Percentiles rank a stretch among this genome's conserved stretches.
Conservation (phyloP, 2,113 vertebrate species). For the Hyla sarda region DNA sequence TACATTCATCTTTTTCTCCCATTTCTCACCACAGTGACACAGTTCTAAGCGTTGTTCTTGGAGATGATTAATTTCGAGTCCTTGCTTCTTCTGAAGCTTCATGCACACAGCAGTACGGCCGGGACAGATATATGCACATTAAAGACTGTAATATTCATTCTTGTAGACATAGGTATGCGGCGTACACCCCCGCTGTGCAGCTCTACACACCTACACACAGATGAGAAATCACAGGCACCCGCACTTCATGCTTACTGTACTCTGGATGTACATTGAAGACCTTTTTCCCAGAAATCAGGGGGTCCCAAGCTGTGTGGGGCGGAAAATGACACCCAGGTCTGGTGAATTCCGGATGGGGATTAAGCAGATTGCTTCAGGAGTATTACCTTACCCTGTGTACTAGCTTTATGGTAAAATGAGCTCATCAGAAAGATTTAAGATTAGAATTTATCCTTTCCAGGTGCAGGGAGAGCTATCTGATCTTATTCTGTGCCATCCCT, state of each 20-base stretch:
- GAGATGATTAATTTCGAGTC: neutral
- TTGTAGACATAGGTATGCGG: constrained; percentile 39
- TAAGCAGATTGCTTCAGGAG: constrained; percentile 43
- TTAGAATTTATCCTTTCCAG: constrained; percentile 51
- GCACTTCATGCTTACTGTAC: constrained; percentile 13
- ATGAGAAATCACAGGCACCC: constrained; percentile 31
- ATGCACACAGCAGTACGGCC: neutral
- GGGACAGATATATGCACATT: constrained; percentile 29
- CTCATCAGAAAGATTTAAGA: constrained; percentile 31
- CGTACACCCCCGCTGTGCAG: constrained; percentile 19
- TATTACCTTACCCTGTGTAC: constrained; percentile 43
- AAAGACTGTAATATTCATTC: constrained; percentile 13
- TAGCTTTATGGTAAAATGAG: constrained; percentile 45
- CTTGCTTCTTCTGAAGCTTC: neutral
- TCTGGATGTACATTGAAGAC: neutral
- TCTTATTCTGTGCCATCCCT: constrained; percentile 23
- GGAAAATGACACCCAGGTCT: constrained; percentile 27
- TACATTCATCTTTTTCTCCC: neutral
- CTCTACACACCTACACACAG: constrained; percentile 28
- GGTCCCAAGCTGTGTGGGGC: constrained; percentile 32
- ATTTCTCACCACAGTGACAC: neutral
- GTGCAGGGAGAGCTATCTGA: constrained; percentile 46
- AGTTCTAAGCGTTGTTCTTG: neutral
- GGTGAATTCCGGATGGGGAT: constrained; percentile 35
- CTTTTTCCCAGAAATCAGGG: constrained; percentile 37